Evolutionary conservation across 2,797 vertebrate species (phyloP).

Genomic region (Cossypha polioptera): DNA sequence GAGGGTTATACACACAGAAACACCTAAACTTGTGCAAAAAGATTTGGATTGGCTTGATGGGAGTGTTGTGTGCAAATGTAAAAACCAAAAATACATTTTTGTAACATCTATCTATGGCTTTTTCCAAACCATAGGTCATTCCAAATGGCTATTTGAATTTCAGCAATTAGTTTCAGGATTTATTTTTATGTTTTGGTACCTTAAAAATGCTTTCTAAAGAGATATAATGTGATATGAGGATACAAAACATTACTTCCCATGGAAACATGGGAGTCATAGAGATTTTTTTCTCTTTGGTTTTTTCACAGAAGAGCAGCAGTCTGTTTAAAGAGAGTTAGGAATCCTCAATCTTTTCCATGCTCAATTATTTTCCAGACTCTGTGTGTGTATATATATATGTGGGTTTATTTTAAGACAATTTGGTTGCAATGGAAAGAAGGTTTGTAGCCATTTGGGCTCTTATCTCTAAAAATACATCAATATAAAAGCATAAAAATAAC

Average conservation of each 20-base stretch:
- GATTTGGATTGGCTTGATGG: neutral
- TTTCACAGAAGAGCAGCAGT: neutral
- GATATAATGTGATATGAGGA: neutral
- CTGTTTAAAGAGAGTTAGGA: neutral
- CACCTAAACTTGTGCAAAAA: neutral
- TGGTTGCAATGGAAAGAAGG: neutral
- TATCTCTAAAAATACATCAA: neutral
- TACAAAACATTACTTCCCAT: neutral
- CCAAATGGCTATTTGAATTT: neutral
- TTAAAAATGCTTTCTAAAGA: neutral
- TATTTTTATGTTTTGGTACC: neutral
- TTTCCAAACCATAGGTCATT: fast-evolving
- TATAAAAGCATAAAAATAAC: neutral
- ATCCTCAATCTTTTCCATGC: neutral
- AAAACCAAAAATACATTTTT: neutral
- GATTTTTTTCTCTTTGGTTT: neutral
- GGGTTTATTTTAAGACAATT: neutral
- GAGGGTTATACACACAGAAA: neutral
- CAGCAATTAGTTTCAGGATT: neutral
- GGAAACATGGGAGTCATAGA: neutral
- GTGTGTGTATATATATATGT: neutral
- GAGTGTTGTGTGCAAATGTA: neutral
- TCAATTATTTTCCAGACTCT: neutral
- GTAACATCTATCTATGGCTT: no score
- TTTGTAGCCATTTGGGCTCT: neutral